A percentile compares a stretch with the other conserved stretches of the same genome.
These are phyloP conservation scores for Epiblema foenella DNA, from an alignment of 2,888 invertebrate genomes.

Conservation along the genomic window DNA sequence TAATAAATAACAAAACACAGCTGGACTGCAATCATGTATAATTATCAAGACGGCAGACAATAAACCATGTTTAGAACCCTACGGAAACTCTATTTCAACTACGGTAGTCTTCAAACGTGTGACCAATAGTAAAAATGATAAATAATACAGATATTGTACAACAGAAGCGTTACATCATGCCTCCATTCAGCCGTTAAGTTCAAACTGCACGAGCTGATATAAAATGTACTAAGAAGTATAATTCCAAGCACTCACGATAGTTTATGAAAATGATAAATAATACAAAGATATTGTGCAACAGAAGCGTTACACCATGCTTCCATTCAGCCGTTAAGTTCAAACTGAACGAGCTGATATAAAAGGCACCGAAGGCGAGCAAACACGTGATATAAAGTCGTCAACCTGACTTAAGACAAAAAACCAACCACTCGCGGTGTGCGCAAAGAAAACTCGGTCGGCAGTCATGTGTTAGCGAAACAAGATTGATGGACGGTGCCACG, in stretches of 20 bases:
- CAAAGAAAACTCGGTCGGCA: slow-evolving; percentile 60
- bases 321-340: slow-evolving; percentile 33
- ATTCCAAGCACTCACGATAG: neutral
- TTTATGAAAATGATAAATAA: neutral
- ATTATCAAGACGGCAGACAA: too few relatives aligned
- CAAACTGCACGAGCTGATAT: slow-evolving; percentile 17
- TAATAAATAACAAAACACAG: neutral
- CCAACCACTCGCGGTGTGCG: slow-evolving; percentile 51
- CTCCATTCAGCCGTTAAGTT: slow-evolving; percentile 30
- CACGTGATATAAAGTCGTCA: slow-evolving; percentile 52
- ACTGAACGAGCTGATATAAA: slow-evolving; percentile 14
- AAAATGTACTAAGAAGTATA: neutral
- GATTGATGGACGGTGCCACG: slow-evolving; percentile 66
- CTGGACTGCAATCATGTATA: too few relatives aligned
- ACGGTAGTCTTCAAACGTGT: too few relatives aligned
- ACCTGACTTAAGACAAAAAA: slow-evolving; percentile 54
- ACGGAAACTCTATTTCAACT: too few relatives aligned
- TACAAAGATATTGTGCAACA: slow-evolving; percentile 3
- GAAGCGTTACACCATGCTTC: slow-evolving; percentile 22
- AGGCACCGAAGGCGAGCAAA: slow-evolving; percentile 22
- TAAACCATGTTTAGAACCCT: too few relatives aligned
- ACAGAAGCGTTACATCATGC: slow-evolving; percentile 23
- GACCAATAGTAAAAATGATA: neutral
- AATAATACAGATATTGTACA: neutral
- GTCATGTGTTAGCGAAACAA: slow-evolving; percentile 51